phyloP scores from a whole-genome alignment of 2,113 vertebrate genomes.

The Cynocephalus volans region DNA sequence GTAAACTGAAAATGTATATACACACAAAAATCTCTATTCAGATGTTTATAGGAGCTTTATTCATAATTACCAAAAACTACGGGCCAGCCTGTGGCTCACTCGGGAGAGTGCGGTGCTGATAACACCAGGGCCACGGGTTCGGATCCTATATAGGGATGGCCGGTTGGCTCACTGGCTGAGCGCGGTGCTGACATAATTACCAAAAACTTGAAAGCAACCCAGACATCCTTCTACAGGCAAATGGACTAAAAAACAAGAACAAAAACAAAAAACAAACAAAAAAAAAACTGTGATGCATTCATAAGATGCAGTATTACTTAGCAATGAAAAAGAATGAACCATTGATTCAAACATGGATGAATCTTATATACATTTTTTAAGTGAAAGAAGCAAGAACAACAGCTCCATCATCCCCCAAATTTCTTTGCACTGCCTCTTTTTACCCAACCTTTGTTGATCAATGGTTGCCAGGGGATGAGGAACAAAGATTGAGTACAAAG shows the following conservation, averaged over 20 bases:
- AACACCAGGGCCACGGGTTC: no score
- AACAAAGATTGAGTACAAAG: not conserved
- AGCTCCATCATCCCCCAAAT: no score
- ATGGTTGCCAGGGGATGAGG: not conserved
- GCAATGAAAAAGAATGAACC: not conserved
- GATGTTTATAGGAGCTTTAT: not conserved
- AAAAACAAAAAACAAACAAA: no score
- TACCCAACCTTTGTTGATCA: not conserved
- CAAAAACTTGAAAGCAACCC: slow-evolving; percentile 20
- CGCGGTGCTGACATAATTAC: no score
- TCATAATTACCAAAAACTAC: slow-evolving; percentile 5
- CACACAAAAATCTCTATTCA: not conserved
- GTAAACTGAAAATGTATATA: not conserved
- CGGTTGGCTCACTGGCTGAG: no score
- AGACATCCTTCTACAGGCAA: not conserved
- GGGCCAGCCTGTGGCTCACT: no score
- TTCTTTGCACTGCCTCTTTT: no score
- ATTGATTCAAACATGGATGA: not conserved
- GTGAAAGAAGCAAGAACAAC: not conserved
- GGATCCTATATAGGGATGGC: no score
- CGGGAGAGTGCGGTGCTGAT: no score
- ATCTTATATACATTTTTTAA: slow-evolving; percentile 7
- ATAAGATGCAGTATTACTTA: not conserved
- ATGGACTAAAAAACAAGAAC: not conserved
- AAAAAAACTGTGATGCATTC: not conserved